These are phyloP conservation scores for Campopleginae sp. DNA, from an alignment of 2,888 invertebrate species.

Conservation along the genomic window DNA sequence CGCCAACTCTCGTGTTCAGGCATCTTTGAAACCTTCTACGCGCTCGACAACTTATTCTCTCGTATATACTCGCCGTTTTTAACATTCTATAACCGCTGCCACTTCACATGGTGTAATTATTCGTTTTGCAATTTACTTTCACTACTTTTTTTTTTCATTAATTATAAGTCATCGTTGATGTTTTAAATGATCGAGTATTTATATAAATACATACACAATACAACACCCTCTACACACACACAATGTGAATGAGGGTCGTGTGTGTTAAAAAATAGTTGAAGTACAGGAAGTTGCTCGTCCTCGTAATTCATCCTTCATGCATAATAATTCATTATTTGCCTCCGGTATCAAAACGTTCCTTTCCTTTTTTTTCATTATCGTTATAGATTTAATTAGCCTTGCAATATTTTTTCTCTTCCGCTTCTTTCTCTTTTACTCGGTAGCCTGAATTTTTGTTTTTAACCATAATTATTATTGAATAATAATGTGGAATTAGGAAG, in stretches of 20 bases:
- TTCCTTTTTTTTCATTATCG: constrained; percentile 18
- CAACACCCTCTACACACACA: neutral
- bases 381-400: constrained; percentile 2
- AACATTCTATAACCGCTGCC: constrained; percentile 28
- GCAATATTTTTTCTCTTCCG: constrained; percentile 24
- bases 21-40: constrained; percentile 22
- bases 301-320: constrained; percentile 53
- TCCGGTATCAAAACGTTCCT: constrained; percentile 42
- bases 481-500: neutral
- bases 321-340: constrained; percentile 65
- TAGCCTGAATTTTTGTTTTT: constrained; percentile 13
- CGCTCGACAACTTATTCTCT: constrained; percentile 13
- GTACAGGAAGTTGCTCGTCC: constrained; percentile 49
- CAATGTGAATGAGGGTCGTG: neutral
- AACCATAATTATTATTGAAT: constrained; percentile 35
- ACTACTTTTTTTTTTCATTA: constrained; percentile 60
- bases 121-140: constrained; percentile 61
- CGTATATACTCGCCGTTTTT: constrained; percentile 11
- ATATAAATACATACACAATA: constrained; percentile 39
- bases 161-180: constrained; percentile 65
- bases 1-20: constrained; percentile 4
- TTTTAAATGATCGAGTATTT: constrained; percentile 60
- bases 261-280: constrained; percentile 35
- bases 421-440: constrained; percentile 4
- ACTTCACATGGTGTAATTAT: constrained; percentile 44